phyloP scores from a whole-genome alignment of 2,797 vertebrate species.

The Yasuhikotakia modesta region DNA sequence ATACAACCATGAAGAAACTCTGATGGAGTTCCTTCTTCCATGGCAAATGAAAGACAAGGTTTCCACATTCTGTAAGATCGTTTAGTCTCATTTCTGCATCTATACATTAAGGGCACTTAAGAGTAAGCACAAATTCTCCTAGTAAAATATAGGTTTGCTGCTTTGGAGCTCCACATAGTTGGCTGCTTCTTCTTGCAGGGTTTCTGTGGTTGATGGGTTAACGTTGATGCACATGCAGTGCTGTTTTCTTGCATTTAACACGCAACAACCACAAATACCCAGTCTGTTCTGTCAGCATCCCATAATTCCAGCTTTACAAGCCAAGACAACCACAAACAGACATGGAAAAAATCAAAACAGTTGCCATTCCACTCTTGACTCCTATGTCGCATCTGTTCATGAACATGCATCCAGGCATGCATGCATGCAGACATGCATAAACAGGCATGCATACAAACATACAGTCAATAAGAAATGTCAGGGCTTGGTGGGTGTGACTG shows the following conservation, averaged over 20 bases:
- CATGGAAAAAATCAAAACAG: slow-evolving; percentile 1
- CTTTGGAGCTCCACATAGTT: neutral
- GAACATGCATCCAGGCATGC: neutral
- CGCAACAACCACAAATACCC: neutral
- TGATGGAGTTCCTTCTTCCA: slow-evolving; percentile 33
- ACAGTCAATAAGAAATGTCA: too few species aligned
- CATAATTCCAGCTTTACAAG: slow-evolving; percentile 12
- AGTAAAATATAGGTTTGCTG: slow-evolving; percentile 18
- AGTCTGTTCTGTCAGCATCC: neutral
- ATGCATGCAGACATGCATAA: too few species aligned
- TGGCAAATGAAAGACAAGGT: slow-evolving; percentile 12
- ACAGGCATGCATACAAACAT: too few species aligned
- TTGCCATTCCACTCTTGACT: neutral
- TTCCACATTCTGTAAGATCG: slow-evolving; percentile 4
- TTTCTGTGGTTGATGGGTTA: slow-evolving; percentile 8
- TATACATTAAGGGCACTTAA: slow-evolving; percentile 32
- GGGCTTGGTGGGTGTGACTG: too few species aligned
- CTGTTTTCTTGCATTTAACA: neutral
- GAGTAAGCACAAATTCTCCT: neutral
- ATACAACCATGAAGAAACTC: slow-evolving; percentile 35
- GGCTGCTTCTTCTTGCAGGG: neutral
- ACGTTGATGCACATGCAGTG: neutral
- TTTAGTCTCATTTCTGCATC: neutral
- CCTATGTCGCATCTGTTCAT: neutral
- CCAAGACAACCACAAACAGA: slow-evolving; percentile 26